A percentile compares a stretch with the other conserved stretches of the same genome.
Evolutionary conservation across 2,797 vertebrate species (phyloP).

Genomic region (Synanceia verrucosa): DNA sequence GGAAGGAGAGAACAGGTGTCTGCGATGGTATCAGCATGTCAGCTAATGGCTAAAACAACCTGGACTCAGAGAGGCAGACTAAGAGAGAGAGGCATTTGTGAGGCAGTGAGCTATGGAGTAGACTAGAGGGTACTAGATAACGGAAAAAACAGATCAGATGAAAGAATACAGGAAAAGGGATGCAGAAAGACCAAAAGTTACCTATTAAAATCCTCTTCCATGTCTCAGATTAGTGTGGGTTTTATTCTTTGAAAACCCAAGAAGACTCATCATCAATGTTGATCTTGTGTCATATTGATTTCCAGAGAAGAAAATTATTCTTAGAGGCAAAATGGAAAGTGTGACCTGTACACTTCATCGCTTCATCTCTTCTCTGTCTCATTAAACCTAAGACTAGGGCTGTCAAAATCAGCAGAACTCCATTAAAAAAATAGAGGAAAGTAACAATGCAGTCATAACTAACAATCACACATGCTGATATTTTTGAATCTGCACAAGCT

Average conservation of each 20-base stretch:
- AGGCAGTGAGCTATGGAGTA: slow-evolving; percentile 9
- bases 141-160: slow-evolving; percentile 14
- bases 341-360: too few species aligned
- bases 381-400: too few species aligned
- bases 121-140: slow-evolving; percentile 29
- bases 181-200: not conserved
- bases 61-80: slow-evolving; percentile 43
- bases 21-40: slow-evolving; percentile 72
- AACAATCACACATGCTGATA: too few species aligned
- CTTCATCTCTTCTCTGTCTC: too few species aligned
- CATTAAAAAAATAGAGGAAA: too few species aligned
- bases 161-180: not conserved
- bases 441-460: too few species aligned
- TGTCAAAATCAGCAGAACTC: too few species aligned
- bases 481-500: too few species aligned
- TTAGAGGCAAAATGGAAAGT: not conserved
- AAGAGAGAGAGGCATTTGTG: slow-evolving; percentile 9
- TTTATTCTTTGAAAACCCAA: not conserved
- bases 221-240: not conserved
- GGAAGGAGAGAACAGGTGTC: slow-evolving; percentile 74
- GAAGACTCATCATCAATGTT: not conserved
- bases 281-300: not conserved
- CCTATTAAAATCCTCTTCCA: not conserved
- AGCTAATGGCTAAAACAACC: slow-evolving; percentile 74
- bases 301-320: not conserved